phyloP scores from a whole-genome alignment of 2,113 vertebrate genomes.

The Myiopsitta monachus region DNA sequence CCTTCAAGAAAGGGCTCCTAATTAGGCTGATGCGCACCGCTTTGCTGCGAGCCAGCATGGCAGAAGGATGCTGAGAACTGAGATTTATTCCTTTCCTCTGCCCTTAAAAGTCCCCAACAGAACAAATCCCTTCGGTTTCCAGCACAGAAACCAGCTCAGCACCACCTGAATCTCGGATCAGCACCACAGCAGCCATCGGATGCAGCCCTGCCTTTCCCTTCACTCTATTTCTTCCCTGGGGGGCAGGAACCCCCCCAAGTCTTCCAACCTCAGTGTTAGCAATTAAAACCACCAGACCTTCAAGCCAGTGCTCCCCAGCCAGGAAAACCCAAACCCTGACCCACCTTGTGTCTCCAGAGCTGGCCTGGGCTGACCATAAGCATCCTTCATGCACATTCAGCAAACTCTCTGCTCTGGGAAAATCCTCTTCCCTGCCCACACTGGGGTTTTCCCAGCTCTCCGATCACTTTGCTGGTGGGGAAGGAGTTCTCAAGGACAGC shows the following conservation, averaged over 20 bases:
- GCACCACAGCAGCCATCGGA: rapidly evolving
- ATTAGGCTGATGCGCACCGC: rapidly evolving
- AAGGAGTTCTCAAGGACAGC: background rate
- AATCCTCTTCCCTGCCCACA: background rate
- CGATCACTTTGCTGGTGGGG: background rate
- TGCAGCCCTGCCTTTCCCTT: background rate
- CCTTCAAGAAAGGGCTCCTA: background rate
- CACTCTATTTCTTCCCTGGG: background rate
- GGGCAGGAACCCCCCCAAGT: too few relatives aligned
- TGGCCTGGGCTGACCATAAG: background rate
- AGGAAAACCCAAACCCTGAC: rapidly evolving
- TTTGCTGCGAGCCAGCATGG: background rate
- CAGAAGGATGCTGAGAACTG: background rate
- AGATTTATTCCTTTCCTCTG: background rate
- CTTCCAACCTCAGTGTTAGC: background rate
- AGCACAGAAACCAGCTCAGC: background rate
- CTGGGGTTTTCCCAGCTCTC: background rate
- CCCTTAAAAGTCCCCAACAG: background rate
- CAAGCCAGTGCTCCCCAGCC: rapidly evolving
- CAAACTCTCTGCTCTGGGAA: background rate
- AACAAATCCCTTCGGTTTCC: background rate
- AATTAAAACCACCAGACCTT: background rate
- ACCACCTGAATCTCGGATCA: rapidly evolving
- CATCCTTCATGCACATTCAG: rapidly evolving
- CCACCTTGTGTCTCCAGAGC: background rate